Percentiles rank a stretch among this genome's conserved stretches.
phyloP scores from a whole-genome alignment of 2,113 vertebrate species.

The Gallinago media region DNA sequence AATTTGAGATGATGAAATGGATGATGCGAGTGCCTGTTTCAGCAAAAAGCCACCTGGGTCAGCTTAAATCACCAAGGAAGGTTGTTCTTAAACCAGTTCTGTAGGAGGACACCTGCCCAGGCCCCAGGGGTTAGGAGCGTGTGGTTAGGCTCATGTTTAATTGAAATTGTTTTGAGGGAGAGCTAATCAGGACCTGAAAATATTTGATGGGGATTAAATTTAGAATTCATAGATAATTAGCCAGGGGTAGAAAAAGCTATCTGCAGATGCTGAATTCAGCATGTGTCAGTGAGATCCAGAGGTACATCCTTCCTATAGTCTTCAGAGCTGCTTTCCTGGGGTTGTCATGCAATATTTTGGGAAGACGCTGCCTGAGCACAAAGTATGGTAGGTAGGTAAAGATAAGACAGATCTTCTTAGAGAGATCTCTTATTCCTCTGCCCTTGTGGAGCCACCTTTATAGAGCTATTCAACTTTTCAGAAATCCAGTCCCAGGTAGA shows the following conservation, averaged over 20 bases:
- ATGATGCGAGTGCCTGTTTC: not conserved
- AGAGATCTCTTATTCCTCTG: not conserved
- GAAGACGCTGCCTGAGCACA: not conserved
- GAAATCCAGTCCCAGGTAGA: slow-evolving; percentile 13
- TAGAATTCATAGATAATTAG: slow-evolving; percentile 16
- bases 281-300: not conserved
- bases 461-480: slow-evolving; percentile 10
- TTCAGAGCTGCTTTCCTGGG: not conserved
- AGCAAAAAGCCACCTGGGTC: not conserved
- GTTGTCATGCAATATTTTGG: not conserved
- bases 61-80: not conserved
- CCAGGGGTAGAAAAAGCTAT: not conserved
- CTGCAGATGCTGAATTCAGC: not conserved
- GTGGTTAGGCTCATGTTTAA: not conserved
- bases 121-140: not conserved
- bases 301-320: not conserved
- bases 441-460: not conserved
- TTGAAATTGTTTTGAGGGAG: slow-evolving; percentile 22
- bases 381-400: not conserved
- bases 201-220: slow-evolving; percentile 37
- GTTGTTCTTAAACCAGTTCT: not conserved
- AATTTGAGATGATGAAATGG: not conserved
- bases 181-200: slow-evolving; percentile 41
- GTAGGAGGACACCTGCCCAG: slow-evolving; percentile 12
- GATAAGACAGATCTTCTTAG: slow-evolving; percentile 10